Evolutionary conservation across 2,888 invertebrate species (phyloP).

Genomic region (Napeogenes sylphis): DNA sequence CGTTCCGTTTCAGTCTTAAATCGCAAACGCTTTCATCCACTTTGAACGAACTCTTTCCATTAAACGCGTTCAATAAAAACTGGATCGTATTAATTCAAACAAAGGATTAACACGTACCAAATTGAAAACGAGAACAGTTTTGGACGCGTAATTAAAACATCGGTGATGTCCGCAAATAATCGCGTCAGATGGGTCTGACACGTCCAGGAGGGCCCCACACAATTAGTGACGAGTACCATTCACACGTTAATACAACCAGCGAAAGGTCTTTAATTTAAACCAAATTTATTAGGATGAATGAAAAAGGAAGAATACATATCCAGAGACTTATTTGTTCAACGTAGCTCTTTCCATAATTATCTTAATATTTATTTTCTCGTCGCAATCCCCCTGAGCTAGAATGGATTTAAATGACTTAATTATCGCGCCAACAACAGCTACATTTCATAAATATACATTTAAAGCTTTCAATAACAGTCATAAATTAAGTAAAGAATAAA

Average conservation of each 20-base stretch:
- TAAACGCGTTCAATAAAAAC: slow-evolving; percentile 45
- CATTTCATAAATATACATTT: slow-evolving; percentile 22
- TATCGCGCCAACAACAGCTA: slow-evolving; percentile 27
- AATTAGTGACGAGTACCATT: slow-evolving; percentile 62
- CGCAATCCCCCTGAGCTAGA: slow-evolving; percentile 36
- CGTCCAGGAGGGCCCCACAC: slow-evolving; percentile 51
- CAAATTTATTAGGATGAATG: slow-evolving; percentile 9
- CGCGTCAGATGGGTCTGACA: slow-evolving; percentile 42
- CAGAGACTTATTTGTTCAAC: slow-evolving; percentile 4
- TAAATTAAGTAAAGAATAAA: slow-evolving; percentile 20
- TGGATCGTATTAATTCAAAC: slow-evolving; percentile 49
- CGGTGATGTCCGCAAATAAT: slow-evolving; percentile 38
- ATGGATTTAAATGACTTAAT: slow-evolving; percentile 34
- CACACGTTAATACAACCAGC: slow-evolving; percentile 55
- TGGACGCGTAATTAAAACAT: slow-evolving; percentile 53
- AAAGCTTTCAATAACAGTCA: slow-evolving; percentile 21
- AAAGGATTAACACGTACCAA: slow-evolving; percentile 39
- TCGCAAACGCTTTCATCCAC: slow-evolving; percentile 31
- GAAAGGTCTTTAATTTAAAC: slow-evolving; percentile 36
- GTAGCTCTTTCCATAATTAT: slow-evolving; percentile 30
- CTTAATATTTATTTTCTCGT: slow-evolving; percentile 38
- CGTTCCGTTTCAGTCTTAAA: slow-evolving; percentile 29
- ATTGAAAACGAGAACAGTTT: slow-evolving; percentile 49
- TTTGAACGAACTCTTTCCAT: slow-evolving; percentile 40
- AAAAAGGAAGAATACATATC: slow-evolving; percentile 6